Percentiles rank a stretch among this genome's conserved stretches.
These are phyloP conservation scores for Drosophila chauvacae DNA, from an alignment of 1,140 invertebrate species.

Conservation along the genomic window DNA sequence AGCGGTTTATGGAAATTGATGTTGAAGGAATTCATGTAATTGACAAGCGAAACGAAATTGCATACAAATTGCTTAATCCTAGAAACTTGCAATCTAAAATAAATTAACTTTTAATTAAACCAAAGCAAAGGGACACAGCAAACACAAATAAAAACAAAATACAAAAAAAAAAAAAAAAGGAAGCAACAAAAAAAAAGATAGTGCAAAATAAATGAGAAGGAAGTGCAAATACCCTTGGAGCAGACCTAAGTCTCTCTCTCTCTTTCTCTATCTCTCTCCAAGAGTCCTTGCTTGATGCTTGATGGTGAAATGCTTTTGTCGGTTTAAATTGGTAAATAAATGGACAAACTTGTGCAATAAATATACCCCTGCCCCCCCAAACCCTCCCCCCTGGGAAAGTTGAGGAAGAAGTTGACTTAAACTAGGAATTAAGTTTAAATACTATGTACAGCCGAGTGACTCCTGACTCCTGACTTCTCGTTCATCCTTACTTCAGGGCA, in stretches of 20 bases:
- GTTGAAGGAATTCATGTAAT: constrained; percentile 55
- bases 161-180: not conserved
- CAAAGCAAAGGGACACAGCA: constrained; percentile 9
- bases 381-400: not conserved
- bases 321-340: constrained; percentile 19
- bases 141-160: constrained; percentile 10
- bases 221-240: constrained; percentile 8
- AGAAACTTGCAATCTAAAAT: constrained; percentile 62
- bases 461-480: not conserved
- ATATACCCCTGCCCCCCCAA: not conserved
- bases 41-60: constrained; percentile 64
- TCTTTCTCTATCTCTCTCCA: not conserved
- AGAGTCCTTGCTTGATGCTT: not conserved
- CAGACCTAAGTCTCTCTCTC: too few relatives aligned
- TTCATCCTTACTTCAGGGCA: constrained; percentile 51
- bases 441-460: constrained; percentile 31
- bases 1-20: constrained; percentile 73
- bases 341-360: constrained; percentile 9
- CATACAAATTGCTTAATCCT: constrained; percentile 66
- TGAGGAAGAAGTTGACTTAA: constrained; percentile 18
- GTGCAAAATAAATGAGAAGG: constrained; percentile 3
- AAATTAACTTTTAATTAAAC: constrained; percentile 74
- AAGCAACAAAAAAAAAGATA: not conserved
- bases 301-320: constrained; percentile 8
- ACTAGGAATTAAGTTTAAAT: constrained; percentile 40